Conservation (phyloP, 2,113 vertebrate species). For the Zosterops hypoxanthus region DNA sequence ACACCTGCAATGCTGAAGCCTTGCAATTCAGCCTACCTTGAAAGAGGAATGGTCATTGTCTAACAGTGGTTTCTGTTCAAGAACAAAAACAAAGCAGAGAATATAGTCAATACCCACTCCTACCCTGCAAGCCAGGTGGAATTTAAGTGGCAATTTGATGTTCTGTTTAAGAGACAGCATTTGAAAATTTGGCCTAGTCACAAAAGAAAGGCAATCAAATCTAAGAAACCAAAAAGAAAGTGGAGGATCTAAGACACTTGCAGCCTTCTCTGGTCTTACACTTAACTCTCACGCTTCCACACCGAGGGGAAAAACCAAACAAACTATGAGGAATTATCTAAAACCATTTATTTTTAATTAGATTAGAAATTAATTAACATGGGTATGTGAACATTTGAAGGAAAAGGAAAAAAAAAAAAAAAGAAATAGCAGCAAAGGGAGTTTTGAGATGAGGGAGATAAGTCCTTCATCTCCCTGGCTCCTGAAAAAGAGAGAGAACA, state of each 20-base stretch:
- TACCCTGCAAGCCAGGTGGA: conserved; percentile 60
- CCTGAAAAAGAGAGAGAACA: conserved; percentile 72
- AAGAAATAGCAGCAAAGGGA: conserved; percentile 55
- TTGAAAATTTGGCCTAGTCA: conserved; percentile 61
- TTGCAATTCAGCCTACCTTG: conserved; percentile 70
- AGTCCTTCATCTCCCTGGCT: conserved; percentile 69
- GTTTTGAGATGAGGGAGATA: conserved; percentile 62
- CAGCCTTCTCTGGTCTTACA: neutral
- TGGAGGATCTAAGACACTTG: neutral
- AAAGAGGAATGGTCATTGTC: conserved; percentile 67
- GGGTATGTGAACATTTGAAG: conserved; percentile 49
- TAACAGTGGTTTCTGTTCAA: conserved; percentile 65
- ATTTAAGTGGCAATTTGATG: conserved; percentile 49
- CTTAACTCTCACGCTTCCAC: neutral
- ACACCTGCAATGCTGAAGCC: conserved; percentile 54
- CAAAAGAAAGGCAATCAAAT: neutral
- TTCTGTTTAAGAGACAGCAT: conserved; percentile 65
- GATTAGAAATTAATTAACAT: conserved; percentile 46
- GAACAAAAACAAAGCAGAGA: conserved; percentile 67
- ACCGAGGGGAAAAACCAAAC: conserved; percentile 58
- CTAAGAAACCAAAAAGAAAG: neutral
- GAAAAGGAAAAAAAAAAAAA: neutral
- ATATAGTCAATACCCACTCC: conserved; percentile 67
- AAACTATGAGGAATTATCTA: conserved; percentile 60
- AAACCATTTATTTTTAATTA: conserved; percentile 63